Conservation (phyloP, 30 jellyfish, hydroid and myxozoan species). For the Pseudorhiza aurosa region DNA sequence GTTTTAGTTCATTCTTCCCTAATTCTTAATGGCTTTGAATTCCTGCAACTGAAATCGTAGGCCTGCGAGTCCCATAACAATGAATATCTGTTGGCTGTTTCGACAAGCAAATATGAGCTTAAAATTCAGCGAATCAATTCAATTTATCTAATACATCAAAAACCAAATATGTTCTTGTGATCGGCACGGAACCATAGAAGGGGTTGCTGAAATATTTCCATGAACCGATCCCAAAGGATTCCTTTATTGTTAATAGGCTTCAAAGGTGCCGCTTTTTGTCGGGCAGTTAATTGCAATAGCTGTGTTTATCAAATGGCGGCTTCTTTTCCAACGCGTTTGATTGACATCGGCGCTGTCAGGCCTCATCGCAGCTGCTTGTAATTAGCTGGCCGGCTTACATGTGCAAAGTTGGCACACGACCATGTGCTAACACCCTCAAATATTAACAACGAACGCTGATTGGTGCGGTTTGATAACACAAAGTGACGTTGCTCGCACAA, state of each 20-base stretch:
- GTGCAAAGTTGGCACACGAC: slow-evolving; percentile 97
- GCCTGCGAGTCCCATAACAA: slow-evolving; percentile 38
- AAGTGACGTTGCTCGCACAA: slow-evolving; percentile 93
- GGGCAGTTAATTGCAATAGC: slow-evolving; percentile 84
- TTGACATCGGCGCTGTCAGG: slow-evolving; percentile 88
- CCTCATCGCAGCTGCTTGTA: slow-evolving; percentile 96
- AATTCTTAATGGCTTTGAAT: slow-evolving; percentile 3
- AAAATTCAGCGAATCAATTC: slow-evolving; percentile 59
- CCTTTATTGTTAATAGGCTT: slow-evolving; percentile 63
- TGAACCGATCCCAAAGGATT: slow-evolving; percentile 72
- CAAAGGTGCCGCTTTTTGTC: slow-evolving; percentile 87
- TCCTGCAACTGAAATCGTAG: not conserved
- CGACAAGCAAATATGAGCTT: slow-evolving; percentile 44
- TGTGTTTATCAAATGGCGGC: slow-evolving; percentile 88
- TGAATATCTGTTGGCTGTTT: slow-evolving; percentile 13
- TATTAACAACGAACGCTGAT: slow-evolving; percentile 70
- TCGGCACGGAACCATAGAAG: slow-evolving; percentile 81
- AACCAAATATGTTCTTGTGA: slow-evolving; percentile 57
- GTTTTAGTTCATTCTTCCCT: not conserved
- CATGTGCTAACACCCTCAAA: slow-evolving; percentile 93
- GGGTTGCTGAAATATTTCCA: slow-evolving; percentile 70
- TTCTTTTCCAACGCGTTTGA: slow-evolving; percentile 66
- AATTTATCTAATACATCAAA: slow-evolving; percentile 58
- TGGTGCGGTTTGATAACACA: slow-evolving; percentile 85
- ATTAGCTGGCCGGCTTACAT: slow-evolving; percentile 89